phyloP scores from a whole-genome alignment of 1,140 invertebrate species.

The Aphaenogaster floridana region DNA sequence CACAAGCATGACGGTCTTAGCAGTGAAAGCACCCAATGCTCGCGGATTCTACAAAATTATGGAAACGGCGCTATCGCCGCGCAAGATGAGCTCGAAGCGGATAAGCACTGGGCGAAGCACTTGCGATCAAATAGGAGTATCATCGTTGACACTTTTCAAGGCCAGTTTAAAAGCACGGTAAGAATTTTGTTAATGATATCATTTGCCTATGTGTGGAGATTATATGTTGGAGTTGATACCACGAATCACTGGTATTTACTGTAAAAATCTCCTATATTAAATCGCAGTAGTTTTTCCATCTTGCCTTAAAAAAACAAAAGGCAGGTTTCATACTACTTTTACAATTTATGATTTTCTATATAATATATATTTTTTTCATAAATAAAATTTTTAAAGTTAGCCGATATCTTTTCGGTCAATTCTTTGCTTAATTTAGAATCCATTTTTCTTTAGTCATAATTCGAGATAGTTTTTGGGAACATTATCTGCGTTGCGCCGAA shows the following conservation, averaged over 20 bases:
- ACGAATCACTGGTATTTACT: conserved; percentile 58
- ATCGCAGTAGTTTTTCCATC: conserved; percentile 73
- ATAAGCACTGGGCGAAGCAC: conserved; percentile 90
- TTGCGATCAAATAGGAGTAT: conserved; percentile 89
- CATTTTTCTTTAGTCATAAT: background rate
- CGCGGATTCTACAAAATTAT: conserved; percentile 73
- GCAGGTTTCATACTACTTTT: conserved; percentile 73
- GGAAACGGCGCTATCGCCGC: conserved; percentile 81
- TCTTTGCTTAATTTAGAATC: background rate
- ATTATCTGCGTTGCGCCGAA: background rate
- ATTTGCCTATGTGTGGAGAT: conserved; percentile 58
- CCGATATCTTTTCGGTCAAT: background rate
- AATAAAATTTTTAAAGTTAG: conserved; percentile 3
- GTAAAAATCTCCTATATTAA: conserved; percentile 80
- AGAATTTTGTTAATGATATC: conserved; percentile 70
- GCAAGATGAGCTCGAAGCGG: conserved; percentile 87
- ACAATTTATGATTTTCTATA: conserved; percentile 45
- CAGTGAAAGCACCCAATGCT: conserved; percentile 75
- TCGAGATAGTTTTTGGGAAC: background rate
- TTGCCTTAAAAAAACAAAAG: conserved; percentile 69
- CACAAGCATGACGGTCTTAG: conserved; percentile 77
- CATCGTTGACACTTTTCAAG: conserved; percentile 91
- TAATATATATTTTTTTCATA: background rate
- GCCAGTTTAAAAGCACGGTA: conserved; percentile 92
- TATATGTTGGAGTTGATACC: conserved; percentile 74